A percentile compares a stretch with the other conserved stretches of the same genome.
Evolutionary conservation across 2,113 vertebrate species (phyloP).

Genomic region (Galemys pyrenaicus): DNA sequence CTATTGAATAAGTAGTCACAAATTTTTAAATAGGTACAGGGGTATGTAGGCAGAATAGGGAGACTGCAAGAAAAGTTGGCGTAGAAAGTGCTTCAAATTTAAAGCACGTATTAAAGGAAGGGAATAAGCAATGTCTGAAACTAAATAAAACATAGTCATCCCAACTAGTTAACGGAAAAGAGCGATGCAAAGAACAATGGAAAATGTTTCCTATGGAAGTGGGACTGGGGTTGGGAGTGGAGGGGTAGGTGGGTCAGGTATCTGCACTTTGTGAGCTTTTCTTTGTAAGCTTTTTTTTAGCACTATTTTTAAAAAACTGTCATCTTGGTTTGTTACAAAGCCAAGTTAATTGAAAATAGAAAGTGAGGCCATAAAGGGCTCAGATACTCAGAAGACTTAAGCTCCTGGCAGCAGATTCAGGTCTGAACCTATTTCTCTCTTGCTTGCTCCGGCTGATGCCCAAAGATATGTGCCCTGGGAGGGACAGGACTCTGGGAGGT

Average conservation of each 20-base stretch:
- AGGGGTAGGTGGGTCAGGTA: neutral
- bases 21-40: neutral
- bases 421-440: neutral
- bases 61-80: neutral
- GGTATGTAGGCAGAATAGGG: neutral
- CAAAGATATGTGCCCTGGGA: neutral
- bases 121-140: neutral
- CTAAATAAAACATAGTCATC: neutral
- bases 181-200: neutral
- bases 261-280: neutral
- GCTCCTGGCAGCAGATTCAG: neutral
- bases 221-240: neutral
- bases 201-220: neutral
- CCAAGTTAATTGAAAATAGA: conserved; percentile 13
- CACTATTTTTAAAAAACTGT: no score
- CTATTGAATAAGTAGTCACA: neutral
- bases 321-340: neutral
- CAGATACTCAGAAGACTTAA: neutral
- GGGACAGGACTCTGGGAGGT: neutral
- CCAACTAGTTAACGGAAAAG: neutral
- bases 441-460: neutral
- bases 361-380: neutral
- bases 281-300: neutral
- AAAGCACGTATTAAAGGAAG: neutral
- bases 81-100: neutral